Evolutionary conservation across 1,140 invertebrate species (phyloP), one percentile per base, ranked within the genome.

Genomic region (Tetragnatha versicolor): DNA sequence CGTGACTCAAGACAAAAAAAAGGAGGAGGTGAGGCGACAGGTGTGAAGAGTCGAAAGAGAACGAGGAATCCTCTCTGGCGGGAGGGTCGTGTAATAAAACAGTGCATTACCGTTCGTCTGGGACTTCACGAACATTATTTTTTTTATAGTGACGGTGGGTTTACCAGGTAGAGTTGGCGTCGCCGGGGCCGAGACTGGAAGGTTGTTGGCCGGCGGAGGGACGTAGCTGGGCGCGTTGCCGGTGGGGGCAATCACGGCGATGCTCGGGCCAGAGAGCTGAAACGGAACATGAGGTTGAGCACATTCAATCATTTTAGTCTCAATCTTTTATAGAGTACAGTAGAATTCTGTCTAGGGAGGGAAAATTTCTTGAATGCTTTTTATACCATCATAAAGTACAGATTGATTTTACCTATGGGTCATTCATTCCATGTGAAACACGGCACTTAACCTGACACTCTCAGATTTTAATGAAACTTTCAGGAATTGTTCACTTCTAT

Each of bases 111-210:
- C 66, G n/a, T 35, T n/a, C 14, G 25, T 9, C 1, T 53, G 5
- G 17, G 63, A 10, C 53, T 53, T 53, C 29, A 27, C 33, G 22
- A 69, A 22, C 37, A 69, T 22, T 53, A 53, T 53, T 69, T 69
- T 69, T n/a, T n/a, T n/a, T n/a, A n/a, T n/a, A 69, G n/a, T 35
- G 31, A 69, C 66, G 39, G 20, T 37, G 14, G 35, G 25, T 72
- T 72, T 72, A 75, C 72, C 72, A 63, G 69, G 51, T 58, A 73
- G 31, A 60, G 69, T 58, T n/a, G 69, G 55, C 22, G 58, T 65
- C 6, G 73, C 29, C 17, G 58, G 58, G 20, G 33, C 47, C 7
- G 49, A 20, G 1, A 49, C 35, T 14, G 68, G 68, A 35, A 70
- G 49, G 6, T 17, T 22, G 27, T 37, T 77, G 9, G 45, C 47